phyloP scores from a whole-genome alignment of 2,797 vertebrate species.

The Scolopax rusticola region DNA sequence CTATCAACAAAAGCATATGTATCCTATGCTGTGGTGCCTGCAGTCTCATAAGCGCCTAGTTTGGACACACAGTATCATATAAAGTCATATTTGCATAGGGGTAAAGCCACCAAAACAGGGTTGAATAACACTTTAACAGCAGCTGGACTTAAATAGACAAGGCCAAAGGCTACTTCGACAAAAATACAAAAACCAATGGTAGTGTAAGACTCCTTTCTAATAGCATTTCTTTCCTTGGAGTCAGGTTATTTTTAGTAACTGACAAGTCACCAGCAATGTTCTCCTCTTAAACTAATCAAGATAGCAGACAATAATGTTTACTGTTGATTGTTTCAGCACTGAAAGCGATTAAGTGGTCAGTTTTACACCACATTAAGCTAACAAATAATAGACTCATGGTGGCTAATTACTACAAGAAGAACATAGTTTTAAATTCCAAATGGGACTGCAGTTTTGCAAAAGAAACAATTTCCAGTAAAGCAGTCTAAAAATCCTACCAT shows the following conservation, averaged over 20 bases:
- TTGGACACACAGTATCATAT: neutral
- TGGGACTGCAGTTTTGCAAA: neutral
- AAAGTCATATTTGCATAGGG: neutral
- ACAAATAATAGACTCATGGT: neutral
- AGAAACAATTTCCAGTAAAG: neutral
- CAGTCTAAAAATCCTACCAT: neutral
- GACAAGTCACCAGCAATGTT: neutral
- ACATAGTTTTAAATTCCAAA: neutral
- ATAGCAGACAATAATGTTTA: neutral
- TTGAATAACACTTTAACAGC: neutral
- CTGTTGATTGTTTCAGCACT: neutral
- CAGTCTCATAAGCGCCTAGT: neutral
- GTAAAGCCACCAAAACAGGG: neutral
- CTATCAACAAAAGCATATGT: neutral
- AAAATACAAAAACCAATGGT: neutral
- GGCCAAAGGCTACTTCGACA: neutral
- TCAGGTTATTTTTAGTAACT: neutral
- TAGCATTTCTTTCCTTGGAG: neutral
- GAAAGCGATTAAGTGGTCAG: conserved; percentile 3
- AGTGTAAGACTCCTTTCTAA: neutral
- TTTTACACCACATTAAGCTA: conserved; percentile 43
- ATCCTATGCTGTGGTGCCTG: neutral
- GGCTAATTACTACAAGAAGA: conserved; percentile 11
- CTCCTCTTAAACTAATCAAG: neutral
- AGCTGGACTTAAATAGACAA: neutral